Percentiles rank a stretch among this genome's conserved stretches.
These are phyloP conservation scores for Mesaphorura yosii DNA, from an alignment of 1,140 invertebrate species.

Conservation along the genomic window DNA sequence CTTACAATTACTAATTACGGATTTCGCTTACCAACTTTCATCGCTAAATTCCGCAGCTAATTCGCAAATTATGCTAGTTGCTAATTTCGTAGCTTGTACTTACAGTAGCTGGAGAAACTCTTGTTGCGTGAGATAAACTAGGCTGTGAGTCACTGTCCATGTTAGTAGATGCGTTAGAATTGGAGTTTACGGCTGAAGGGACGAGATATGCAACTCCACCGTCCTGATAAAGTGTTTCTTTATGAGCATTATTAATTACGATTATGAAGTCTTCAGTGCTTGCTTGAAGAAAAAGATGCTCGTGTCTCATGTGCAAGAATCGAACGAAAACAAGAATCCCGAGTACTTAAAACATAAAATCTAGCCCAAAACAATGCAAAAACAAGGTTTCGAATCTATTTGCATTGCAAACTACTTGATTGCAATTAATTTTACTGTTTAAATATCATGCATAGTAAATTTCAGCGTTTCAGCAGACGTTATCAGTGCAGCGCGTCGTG, in stretches of 20 bases:
- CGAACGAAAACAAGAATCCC: background rate
- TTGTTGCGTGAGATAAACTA: slow-evolving; percentile 65
- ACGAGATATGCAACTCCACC: slow-evolving; percentile 47
- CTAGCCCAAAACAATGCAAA: slow-evolving; percentile 4
- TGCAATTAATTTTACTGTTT: no score
- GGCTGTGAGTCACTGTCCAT: slow-evolving; percentile 42
- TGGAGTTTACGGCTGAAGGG: slow-evolving; percentile 44
- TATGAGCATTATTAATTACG: slow-evolving; percentile 1
- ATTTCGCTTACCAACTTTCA: background rate
- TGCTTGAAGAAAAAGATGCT: no score
- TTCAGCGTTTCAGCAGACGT: no score
- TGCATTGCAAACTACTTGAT: no score
- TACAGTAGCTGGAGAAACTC: slow-evolving; percentile 79
- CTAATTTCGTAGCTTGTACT: slow-evolving; percentile 48
- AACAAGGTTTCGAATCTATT: slow-evolving; percentile 22
- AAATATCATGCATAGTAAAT: no score
- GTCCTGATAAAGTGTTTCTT: slow-evolving; percentile 32
- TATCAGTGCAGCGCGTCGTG: no score
- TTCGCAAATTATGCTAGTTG: no score
- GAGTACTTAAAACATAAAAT: background rate
- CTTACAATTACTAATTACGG: background rate
- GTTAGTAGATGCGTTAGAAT: slow-evolving; percentile 43
- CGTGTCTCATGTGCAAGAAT: no score
- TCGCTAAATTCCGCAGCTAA: no score
- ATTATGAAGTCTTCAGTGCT: no score